Conservation (phyloP, 2,797 vertebrate genomes). For the Eulemur albifrons region DNA sequence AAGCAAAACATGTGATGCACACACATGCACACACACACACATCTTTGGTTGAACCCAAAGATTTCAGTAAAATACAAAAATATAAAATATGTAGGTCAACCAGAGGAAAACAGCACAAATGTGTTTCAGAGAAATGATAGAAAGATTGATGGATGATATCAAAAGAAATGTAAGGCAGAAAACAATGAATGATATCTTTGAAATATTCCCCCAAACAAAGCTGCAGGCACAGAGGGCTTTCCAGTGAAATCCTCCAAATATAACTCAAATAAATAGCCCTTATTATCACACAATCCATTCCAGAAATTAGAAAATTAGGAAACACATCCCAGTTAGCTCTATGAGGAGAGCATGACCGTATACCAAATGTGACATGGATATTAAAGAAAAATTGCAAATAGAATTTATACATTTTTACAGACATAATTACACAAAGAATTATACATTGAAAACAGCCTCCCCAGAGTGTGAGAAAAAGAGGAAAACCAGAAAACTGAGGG, state of each 20-base stretch:
- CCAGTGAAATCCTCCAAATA: neutral
- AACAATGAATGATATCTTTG: neutral
- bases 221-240: neutral
- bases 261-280: neutral
- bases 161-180: neutral
- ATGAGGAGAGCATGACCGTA: too few species aligned
- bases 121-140: neutral
- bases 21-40: neutral
- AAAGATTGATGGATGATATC: neutral
- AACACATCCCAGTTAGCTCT: neutral
- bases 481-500: neutral
- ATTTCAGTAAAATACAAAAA: neutral
- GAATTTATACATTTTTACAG: neutral
- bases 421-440: neutral
- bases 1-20: neutral
- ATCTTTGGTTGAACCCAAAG: neutral
- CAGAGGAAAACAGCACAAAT: neutral
- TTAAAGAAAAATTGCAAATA: neutral
- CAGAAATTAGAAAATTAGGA: too few species aligned
- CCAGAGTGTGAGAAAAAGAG: neutral
- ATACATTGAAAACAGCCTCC: neutral
- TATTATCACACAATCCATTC: too few species aligned
- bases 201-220: neutral
- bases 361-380: neutral
- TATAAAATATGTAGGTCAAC: neutral